These are phyloP conservation scores for Lycia hirtaria DNA, from an alignment of 2,888 invertebrate species.

Conservation along the genomic window DNA sequence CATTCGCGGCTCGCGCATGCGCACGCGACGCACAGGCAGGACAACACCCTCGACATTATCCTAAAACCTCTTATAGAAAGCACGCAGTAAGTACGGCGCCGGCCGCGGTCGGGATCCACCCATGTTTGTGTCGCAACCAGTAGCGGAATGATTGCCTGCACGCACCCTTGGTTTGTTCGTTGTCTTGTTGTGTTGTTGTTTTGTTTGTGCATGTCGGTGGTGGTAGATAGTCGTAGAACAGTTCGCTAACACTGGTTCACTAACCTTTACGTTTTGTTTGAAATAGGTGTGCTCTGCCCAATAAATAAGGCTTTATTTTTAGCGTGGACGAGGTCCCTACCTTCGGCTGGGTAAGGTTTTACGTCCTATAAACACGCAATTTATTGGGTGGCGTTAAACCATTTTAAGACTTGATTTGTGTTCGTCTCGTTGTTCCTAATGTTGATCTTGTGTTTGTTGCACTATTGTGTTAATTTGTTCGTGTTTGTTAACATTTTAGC, in stretches of 20 bases:
- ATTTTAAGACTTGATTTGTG: constrained; percentile 29
- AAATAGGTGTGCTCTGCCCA: constrained; percentile 6
- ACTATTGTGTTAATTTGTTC: constrained; percentile 25
- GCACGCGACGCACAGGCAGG: constrained; percentile 67
- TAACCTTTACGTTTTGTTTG: constrained; percentile 41
- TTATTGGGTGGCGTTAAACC: constrained; percentile 6
- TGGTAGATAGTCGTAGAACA: constrained; percentile 52
- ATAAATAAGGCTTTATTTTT: constrained; percentile 1
- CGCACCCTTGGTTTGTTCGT: constrained; percentile 70
- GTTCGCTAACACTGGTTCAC: constrained; percentile 64
- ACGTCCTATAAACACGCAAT: not conserved
- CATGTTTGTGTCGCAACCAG: constrained; percentile 68
- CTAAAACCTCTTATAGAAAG: constrained; percentile 85
- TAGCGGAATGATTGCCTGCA: constrained; percentile 80
- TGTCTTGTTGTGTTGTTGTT: constrained; percentile 43
- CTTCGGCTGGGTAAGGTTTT: not conserved
- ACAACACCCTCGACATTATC: constrained; percentile 85
- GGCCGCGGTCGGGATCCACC: constrained; percentile 47
- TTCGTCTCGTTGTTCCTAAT: constrained; percentile 40
- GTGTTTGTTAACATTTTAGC: constrained; percentile 32
- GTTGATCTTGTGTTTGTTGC: constrained; percentile 27
- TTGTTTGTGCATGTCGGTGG: constrained; percentile 68
- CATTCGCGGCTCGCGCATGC: constrained; percentile 68
- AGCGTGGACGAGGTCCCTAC: not conserved
- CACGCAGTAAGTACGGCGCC: constrained; percentile 84